Evolutionary conservation across 2,113 vertebrate genomes (phyloP), one percentile per base, ranked within the genome.

Genomic region (Bostrychus sinensis): DNA sequence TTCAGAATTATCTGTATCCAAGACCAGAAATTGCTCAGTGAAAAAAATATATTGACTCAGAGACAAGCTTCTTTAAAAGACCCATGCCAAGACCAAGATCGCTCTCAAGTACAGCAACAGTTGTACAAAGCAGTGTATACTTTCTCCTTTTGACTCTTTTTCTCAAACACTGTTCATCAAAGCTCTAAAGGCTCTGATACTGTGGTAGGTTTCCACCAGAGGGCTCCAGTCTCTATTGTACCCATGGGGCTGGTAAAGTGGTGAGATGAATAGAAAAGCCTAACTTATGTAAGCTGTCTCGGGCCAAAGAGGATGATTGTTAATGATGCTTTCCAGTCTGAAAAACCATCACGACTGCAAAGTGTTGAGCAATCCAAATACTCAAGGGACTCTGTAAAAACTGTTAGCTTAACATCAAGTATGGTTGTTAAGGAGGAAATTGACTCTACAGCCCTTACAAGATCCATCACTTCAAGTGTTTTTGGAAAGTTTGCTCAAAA

Each of bases 381-480:
- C 83, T 67, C 63, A 0, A 30, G 73, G 71, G 82, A 80, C 43
- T 66, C 68, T 67, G 69, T 81, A 55, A 80, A 82, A 83, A 81
- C 76, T 74, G 78, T 88, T 83, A 75, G 64, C 74, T 77, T 84
- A 75, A 86, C 77, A 65, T 50, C 2, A 4, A 81, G 63, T 66
- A 37, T 1, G 9, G 80, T 59, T 20, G 54, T 86, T 83, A 73
- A 58, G 62, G 70, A 80, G 80, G 75, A 83, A 78, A 81, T 86
- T 64, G 76, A 76, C 62, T 45, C 79, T 56, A 56, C n/a, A n/a
- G 53, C 30, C 56, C 62, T 75, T 26, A 62, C 68, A 28, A 37
- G 69, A 80, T 85, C 70, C 62, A 75, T 85, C 80, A 80, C 65
- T 34, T 72, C 63, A 81, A 88, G 83, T 86, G 74, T 82, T 87